These are phyloP conservation scores for Hylaeus anthracinus DNA, from an alignment of 1,140 invertebrate species.

Conservation along the genomic window DNA sequence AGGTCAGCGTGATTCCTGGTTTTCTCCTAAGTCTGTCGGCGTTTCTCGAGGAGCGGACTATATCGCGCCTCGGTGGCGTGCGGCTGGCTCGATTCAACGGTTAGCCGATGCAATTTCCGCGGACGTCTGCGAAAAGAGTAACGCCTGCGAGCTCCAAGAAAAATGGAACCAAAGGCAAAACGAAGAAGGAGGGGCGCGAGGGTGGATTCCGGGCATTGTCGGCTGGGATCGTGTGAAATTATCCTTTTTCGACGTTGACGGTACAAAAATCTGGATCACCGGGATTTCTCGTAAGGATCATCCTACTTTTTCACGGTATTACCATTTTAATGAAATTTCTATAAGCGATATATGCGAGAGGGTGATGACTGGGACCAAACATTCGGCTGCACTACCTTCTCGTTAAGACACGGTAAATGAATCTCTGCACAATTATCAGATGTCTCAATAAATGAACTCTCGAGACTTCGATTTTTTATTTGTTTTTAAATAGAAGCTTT, in stretches of 20 bases:
- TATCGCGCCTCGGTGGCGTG: slow-evolving; percentile 48
- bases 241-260: slow-evolving; percentile 28
- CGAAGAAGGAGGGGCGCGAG: neutral
- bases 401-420: too few relatives aligned
- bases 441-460: too few relatives aligned
- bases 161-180: slow-evolving; percentile 11
- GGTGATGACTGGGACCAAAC: too few relatives aligned
- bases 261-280: slow-evolving; percentile 1
- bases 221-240: slow-evolving; percentile 19
- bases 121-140: slow-evolving; percentile 39
- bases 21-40: slow-evolving; percentile 1
- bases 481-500: too few relatives aligned
- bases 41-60: slow-evolving; percentile 27
- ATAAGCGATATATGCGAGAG: too few relatives aligned
- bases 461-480: too few relatives aligned
- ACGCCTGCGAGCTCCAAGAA: slow-evolving; percentile 8
- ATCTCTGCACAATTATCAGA: too few relatives aligned
- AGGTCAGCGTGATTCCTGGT: slow-evolving; percentile 36
- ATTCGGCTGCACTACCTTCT: too few relatives aligned
- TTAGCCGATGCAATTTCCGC: slow-evolving; percentile 56
- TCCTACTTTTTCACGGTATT: too few relatives aligned
- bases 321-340: too few relatives aligned
- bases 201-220: too few relatives aligned
- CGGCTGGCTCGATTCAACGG: slow-evolving; percentile 35
- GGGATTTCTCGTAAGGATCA: neutral